Base-by-base conservation (phyloP, 2,888 invertebrate genomes). In the Sepiola atlantica region DNA sequence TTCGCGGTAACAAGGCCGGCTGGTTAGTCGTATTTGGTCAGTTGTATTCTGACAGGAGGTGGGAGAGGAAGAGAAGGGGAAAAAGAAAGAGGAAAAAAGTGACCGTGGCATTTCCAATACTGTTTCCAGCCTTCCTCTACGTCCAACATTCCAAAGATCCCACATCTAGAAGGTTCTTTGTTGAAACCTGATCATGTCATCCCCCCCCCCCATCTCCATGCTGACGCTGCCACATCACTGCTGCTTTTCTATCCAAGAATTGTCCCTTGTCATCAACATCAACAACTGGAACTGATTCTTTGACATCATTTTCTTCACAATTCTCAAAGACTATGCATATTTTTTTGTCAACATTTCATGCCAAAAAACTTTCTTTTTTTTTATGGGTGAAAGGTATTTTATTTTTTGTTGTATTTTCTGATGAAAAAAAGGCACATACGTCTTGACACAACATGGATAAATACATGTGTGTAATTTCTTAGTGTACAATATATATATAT, bases 1-100 rank as follows among this genome's bases (percentile, higher is more conserved):
- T 99, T 99, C 2, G 98, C 98, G 32, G 97, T 99, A 94, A 98
- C 98, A 77, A 99, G 99, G 95, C 98, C 98, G 12, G 99, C 99
- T 4, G 98, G 21, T 93, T 20, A 93, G 90, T 55, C 93, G 91
- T 54, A 91, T 94, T 91, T 54, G 57, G 90, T 94, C 94, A 55
- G 94, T 92, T 28, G 94, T 35, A 24, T 32, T 55, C 28, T 90
- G 91, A 57, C 54, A 55, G 55, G 55, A 94, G 57, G 61, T 24
- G 55, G 57, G 57, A 55, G 91, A 32, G 61, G 45, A 6, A 61
- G 94, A 77, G 77, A 61, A 6, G 45, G 94, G 32, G 77, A 77
- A 32, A 77, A 77, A 0, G n/a, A n/a, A 77, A 77, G n/a, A n/a
- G 8, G 45, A 8, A 45, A 45, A 45, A 45, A 45, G 45, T 45